A percentile compares a stretch with the other conserved stretches of the same genome.
Conservation (phyloP, 1,140 invertebrate genomes). For the Pachypsylla venusta region DNA sequence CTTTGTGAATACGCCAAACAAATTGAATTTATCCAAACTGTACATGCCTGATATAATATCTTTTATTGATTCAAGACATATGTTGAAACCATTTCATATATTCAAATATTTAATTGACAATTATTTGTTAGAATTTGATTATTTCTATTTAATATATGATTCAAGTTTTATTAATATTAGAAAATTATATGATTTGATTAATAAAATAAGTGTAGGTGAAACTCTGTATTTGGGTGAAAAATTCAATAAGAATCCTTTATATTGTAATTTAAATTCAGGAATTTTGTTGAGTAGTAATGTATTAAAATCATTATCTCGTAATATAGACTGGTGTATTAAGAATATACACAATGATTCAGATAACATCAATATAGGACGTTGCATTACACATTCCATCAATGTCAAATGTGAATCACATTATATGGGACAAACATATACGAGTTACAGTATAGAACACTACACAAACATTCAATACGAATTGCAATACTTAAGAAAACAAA, state of each 20-base stretch:
- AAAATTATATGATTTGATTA: slow-evolving; percentile 47
- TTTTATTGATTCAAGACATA: slow-evolving; percentile 58
- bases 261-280: slow-evolving; percentile 47
- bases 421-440: slow-evolving; percentile 6
- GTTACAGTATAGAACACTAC: slow-evolving; percentile 14
- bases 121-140: slow-evolving; percentile 76
- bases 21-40: slow-evolving; percentile 40
- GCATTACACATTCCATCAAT: slow-evolving; percentile 52
- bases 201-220: slow-evolving; percentile 61
- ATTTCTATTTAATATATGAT: slow-evolving; percentile 74
- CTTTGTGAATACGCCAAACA: slow-evolving; percentile 55
- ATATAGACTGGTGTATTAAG: slow-evolving; percentile 71
- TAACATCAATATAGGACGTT: slow-evolving; percentile 67
- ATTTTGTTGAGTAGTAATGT: slow-evolving; percentile 62
- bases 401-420: slow-evolving; percentile 37
- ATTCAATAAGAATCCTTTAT: slow-evolving; percentile 33
- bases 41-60: slow-evolving; percentile 56
- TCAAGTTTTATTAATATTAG: slow-evolving; percentile 60
- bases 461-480: slow-evolving; percentile 12
- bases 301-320: slow-evolving; percentile 48
- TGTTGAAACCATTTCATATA: slow-evolving; percentile 62
- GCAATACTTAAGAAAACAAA: neutral
- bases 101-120: slow-evolving; percentile 81
- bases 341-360: slow-evolving; percentile 62
- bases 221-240: slow-evolving; percentile 58